Conservation (phyloP, 2,888 invertebrate species). For the Ptilodon capucinus region DNA sequence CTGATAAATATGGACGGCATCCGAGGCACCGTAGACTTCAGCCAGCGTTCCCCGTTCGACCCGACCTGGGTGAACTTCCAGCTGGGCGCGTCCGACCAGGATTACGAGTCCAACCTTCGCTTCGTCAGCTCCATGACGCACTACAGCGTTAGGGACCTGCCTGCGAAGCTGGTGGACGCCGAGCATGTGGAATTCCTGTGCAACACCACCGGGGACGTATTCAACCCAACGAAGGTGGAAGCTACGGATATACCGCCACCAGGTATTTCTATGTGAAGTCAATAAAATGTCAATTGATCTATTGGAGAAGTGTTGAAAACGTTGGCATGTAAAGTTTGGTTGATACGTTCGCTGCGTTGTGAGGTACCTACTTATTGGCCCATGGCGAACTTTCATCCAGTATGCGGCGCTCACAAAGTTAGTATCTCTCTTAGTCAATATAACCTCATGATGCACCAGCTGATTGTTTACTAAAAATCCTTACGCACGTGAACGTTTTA, state of each 20-base stretch:
- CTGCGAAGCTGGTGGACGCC: constrained; percentile 72
- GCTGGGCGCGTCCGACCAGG: constrained; percentile 84
- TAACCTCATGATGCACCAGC: too few relatives aligned
- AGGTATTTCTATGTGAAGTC: too few relatives aligned
- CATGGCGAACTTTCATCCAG: too few relatives aligned
- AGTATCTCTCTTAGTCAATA: too few relatives aligned
- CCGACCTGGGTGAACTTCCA: constrained; percentile 91
- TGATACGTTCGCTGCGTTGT: too few relatives aligned
- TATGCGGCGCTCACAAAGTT: too few relatives aligned
- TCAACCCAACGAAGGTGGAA: constrained; percentile 87
- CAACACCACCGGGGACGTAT: constrained; percentile 87
- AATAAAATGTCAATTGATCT: too few relatives aligned
- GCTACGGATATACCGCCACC: constrained; percentile 84
- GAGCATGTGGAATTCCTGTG: constrained; percentile 76
- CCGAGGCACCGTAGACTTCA: constrained; percentile 89
- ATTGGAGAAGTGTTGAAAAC: too few relatives aligned
- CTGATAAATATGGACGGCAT: constrained; percentile 90
- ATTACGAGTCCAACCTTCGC: constrained; percentile 87
- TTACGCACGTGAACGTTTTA: too few relatives aligned
- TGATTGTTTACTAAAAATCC: too few relatives aligned
- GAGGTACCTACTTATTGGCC: too few relatives aligned
- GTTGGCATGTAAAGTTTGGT: too few relatives aligned
- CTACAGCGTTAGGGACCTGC: constrained; percentile 88
- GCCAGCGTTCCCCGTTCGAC: constrained; percentile 91
- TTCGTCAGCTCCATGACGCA: constrained; percentile 88